A percentile compares a stretch with the other conserved stretches of the same genome.
Conservation (phyloP, 1,140 invertebrate genomes). For the Asbolus verrucosus region DNA sequence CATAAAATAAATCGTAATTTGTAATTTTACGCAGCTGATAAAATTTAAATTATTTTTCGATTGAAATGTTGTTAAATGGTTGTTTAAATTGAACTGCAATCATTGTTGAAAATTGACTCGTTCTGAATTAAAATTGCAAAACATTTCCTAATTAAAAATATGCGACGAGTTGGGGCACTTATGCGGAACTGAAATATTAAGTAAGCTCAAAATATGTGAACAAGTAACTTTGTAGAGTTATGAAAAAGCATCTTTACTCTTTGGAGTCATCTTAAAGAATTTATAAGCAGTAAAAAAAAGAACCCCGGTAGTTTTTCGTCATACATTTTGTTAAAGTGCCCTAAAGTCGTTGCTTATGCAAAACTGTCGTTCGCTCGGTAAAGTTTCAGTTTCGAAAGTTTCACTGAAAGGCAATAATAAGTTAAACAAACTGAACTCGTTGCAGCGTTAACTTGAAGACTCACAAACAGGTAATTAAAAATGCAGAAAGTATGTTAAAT, state of each 20-base stretch:
- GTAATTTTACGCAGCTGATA: conserved; percentile 51
- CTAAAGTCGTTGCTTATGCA: conserved; percentile 56
- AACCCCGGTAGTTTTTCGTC: conserved; percentile 35
- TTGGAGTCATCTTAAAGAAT: conserved; percentile 36
- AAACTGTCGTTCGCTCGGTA: conserved; percentile 53
- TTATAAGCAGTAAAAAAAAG: conserved; percentile 24
- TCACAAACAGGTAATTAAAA: conserved; percentile 46
- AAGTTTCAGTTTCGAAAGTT: conserved; percentile 51
- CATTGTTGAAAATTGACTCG: conserved; percentile 30
- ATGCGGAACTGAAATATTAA: conserved; percentile 34
- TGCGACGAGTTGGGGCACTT: background rate
- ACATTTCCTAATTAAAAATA: conserved; percentile 36
- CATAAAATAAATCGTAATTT: conserved; percentile 54
- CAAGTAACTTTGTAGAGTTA: conserved; percentile 13
- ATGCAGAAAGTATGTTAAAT: conserved; percentile 47
- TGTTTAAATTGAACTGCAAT: conserved; percentile 42
- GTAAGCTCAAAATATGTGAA: background rate
- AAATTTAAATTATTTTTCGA: conserved; percentile 58
- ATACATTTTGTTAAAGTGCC: conserved; percentile 56
- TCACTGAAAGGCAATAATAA: conserved; percentile 45
- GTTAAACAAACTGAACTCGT: conserved; percentile 32
- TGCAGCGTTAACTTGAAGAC: conserved; percentile 22
- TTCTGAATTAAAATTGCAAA: too few species aligned
- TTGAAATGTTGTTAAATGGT: conserved; percentile 50
- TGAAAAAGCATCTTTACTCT: conserved; percentile 37